Evolutionary conservation across 2,888 invertebrate species (phyloP).

Genomic region (Dasypogon diadema): DNA sequence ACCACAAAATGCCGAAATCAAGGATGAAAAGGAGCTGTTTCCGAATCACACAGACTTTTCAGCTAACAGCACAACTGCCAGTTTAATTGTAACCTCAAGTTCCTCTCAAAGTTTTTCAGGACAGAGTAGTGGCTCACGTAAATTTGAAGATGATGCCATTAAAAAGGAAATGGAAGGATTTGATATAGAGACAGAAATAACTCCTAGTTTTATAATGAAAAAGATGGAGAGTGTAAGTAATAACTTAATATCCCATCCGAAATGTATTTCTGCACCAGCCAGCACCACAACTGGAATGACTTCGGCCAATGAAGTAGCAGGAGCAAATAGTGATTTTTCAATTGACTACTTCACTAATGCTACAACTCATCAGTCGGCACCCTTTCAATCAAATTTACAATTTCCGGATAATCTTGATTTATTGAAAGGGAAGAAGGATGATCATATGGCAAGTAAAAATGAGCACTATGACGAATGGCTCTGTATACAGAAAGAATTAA

Average conservation of each 20-base stretch:
- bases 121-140: constrained; percentile 1
- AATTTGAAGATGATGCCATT: constrained; percentile 57
- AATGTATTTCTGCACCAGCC: neutral
- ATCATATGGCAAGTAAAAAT: constrained; percentile 56
- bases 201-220: constrained; percentile 68
- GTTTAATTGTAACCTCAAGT: constrained; percentile 12
- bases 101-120: constrained; percentile 27
- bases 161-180: constrained; percentile 66
- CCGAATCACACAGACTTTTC: constrained; percentile 32
- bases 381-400: constrained; percentile 29
- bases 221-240: constrained; percentile 58
- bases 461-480: constrained; percentile 77
- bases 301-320: neutral
- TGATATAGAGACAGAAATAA: constrained; percentile 68
- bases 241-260: neutral
- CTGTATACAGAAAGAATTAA: constrained; percentile 76
- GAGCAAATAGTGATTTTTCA: constrained; percentile 52
- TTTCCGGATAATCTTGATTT: constrained; percentile 40
- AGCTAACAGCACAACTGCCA: constrained; percentile 3
- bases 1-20: constrained; percentile 14
- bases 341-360: constrained; percentile 55
- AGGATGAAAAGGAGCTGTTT: constrained; percentile 49
- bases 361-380: constrained; percentile 13
- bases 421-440: constrained; percentile 43
- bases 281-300: neutral